Base-by-base conservation (phyloP, 2,113 vertebrate species). In the Heloderma charlesbogerti region DNA sequence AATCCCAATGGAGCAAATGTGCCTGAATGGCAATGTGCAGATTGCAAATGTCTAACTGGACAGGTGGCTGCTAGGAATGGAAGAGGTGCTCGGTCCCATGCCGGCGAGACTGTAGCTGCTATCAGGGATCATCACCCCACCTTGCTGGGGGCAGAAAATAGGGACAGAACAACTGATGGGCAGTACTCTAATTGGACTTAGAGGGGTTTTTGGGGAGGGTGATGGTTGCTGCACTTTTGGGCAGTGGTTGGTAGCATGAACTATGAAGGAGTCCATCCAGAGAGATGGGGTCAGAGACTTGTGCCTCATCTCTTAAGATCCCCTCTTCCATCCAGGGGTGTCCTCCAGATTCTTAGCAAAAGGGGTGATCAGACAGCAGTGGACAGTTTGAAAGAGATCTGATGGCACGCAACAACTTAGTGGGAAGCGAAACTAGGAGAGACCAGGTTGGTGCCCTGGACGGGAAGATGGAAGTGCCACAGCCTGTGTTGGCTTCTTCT, bases 1-100 rank as follows among this genome's bases (percentile, higher is more conserved):
- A 0, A 25, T 6, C 0, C 4, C 90, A 72, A 54, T 94, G 79
- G 93, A 89, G 57, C 40, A 89, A 22, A 92, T 89, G 2, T 40
- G 40, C 13, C 82, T 90, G 72, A 90, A 85, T 18, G 60, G 22
- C 48, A 66, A n/a, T 51, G 48, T 51, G 48, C 8, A 51, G 48
- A 51, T 51, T 3, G 45, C 4, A 48, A n/a, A 16, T 16, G 40
- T 63, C 1, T 90, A 67, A 85, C n/a, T 37, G 43, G 43, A 29
- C n/a, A n/a, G 57, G 57, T 27, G 34, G 27, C 31, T 77, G 27
- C n/a, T 86, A 20, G 22, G n/a, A 84, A 66, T 48, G 37, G 20
- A 63, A 84, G 31, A 84, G 71, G 43, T 31, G 34, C 27, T 1
- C 48, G 5, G 15, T 22, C 9, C 18, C 43, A 54, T 15, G 27